Conservation (phyloP, 2,113 vertebrate genomes). For the Vidua chalybeata region DNA sequence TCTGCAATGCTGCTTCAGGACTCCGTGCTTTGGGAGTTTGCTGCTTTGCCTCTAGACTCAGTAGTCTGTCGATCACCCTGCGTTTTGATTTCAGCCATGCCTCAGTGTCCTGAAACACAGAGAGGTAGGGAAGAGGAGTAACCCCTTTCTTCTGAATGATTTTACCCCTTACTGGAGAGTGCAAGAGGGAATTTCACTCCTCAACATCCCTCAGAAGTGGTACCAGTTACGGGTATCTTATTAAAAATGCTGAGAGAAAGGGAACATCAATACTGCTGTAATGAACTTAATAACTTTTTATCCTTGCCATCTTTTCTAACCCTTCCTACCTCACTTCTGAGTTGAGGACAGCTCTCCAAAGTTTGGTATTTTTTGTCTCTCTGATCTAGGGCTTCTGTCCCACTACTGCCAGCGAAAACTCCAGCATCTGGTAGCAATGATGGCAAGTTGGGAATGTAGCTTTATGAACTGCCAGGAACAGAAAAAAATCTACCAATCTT, state of each 20-base stretch:
- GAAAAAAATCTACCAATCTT: neutral
- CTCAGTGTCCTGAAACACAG: slow-evolving; percentile 51
- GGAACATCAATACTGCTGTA: neutral
- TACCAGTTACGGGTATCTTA: neutral
- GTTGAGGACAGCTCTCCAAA: neutral
- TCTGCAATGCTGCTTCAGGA: slow-evolving; percentile 75
- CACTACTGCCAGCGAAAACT: neutral
- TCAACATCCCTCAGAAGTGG: neutral
- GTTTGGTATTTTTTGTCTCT: neutral
- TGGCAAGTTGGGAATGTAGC: neutral
- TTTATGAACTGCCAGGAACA: neutral
- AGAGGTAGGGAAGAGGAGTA: neutral
- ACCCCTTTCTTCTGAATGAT: neutral
- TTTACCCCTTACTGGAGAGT: neutral
- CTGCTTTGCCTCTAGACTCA: slow-evolving; percentile 70
- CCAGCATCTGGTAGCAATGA: neutral
- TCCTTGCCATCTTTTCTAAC: neutral
- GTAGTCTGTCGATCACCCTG: slow-evolving; percentile 66
- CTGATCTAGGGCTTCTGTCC: neutral
- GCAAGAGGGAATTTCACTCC: neutral
- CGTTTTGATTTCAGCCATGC: slow-evolving; percentile 40
- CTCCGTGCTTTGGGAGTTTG: slow-evolving; percentile 70
- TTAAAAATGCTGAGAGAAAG: neutral
- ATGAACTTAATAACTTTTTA: neutral
- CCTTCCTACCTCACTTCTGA: neutral